These are phyloP conservation scores for Aphaenogaster rudis DNA, from an alignment of 1,140 invertebrate species.

Conservation along the genomic window DNA sequence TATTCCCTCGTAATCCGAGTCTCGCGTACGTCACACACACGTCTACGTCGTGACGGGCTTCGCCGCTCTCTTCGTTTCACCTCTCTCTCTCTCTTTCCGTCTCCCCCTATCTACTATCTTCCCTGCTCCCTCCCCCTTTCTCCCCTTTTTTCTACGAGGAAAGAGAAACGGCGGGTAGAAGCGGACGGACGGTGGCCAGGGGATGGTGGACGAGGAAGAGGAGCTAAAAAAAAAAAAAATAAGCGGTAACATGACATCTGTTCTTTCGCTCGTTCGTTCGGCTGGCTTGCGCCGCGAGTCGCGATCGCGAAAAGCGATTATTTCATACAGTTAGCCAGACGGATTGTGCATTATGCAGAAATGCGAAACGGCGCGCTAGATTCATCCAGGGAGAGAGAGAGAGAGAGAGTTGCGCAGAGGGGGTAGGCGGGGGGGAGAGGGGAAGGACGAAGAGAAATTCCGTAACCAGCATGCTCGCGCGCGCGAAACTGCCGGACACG, in stretches of 20 bases:
- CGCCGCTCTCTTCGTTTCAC: conserved; percentile 24
- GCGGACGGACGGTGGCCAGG: conserved; percentile 14
- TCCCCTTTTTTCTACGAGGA: conserved; percentile 58
- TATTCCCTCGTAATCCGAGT: conserved; percentile 68
- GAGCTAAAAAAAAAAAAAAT: conserved; percentile 63
- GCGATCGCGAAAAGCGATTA: conserved; percentile 83
- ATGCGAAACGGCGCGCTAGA: conserved; percentile 71
- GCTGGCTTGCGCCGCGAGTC: conserved; percentile 72
- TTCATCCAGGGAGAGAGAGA: conserved; percentile 46
- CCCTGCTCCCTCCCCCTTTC: conserved; percentile 26
- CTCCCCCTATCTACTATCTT: conserved; percentile 33
- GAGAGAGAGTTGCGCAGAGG: conserved; percentile 27
- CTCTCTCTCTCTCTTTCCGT: conserved; percentile 5
- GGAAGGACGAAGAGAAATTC: conserved; percentile 68
- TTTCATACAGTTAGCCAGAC: conserved; percentile 80
- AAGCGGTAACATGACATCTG: conserved; percentile 78
- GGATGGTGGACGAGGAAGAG: conserved; percentile 12
- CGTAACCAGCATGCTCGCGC: conserved; percentile 49
- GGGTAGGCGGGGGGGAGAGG: conserved; percentile 54
- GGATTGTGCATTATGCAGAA: conserved; percentile 80
- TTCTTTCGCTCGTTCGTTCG: conserved; percentile 74
- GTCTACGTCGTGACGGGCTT: conserved; percentile 55
- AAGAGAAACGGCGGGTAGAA: conserved; percentile 63
- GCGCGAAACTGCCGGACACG: conserved; percentile 70
- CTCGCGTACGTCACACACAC: conserved; percentile 65